Percentiles rank a stretch among this genome's conserved stretches.
Conservation (phyloP, 2,113 vertebrate genomes). For the Phaethornis superciliosus region DNA sequence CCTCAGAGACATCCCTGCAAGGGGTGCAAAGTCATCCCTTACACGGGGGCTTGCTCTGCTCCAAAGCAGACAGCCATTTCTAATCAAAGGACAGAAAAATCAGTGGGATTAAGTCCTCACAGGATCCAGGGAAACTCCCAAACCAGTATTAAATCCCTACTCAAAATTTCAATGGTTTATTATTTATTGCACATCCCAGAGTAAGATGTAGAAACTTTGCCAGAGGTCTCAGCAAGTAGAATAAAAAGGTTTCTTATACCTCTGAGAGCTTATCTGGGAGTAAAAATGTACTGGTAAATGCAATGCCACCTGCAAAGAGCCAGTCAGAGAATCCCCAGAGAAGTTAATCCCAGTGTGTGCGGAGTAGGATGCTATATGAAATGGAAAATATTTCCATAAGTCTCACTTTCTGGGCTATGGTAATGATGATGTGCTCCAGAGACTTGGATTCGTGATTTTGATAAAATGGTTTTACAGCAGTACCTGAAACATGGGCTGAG, state of each 20-base stretch:
- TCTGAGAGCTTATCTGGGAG: not conserved
- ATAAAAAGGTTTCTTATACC: not conserved
- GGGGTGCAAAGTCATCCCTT: not conserved
- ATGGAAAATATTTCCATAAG: rapidly evolving
- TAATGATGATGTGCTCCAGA: not conserved
- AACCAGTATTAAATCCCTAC: not conserved
- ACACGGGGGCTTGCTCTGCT: rapidly evolving
- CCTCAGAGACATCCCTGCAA: not conserved
- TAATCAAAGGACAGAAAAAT: not conserved
- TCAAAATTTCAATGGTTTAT: not conserved
- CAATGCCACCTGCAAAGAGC: not conserved
- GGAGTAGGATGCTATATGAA: not conserved
- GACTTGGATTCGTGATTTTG: not conserved
- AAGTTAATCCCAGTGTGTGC: not conserved
- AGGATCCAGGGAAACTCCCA: not conserved
- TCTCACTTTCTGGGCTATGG: not conserved
- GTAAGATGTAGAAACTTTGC: not conserved
- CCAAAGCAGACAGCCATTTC: not conserved
- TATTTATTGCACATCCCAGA: not conserved
- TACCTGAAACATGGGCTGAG: not conserved
- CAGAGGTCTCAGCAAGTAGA: not conserved
- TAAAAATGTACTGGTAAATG: not conserved
- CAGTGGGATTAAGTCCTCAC: not conserved
- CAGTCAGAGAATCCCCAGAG: rapidly evolving
- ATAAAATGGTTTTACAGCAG: not conserved